A percentile compares a stretch with the other conserved stretches of the same genome.
Conservation (phyloP, 2,113 vertebrate species). For the Rhinolophus sinicus region DNA sequence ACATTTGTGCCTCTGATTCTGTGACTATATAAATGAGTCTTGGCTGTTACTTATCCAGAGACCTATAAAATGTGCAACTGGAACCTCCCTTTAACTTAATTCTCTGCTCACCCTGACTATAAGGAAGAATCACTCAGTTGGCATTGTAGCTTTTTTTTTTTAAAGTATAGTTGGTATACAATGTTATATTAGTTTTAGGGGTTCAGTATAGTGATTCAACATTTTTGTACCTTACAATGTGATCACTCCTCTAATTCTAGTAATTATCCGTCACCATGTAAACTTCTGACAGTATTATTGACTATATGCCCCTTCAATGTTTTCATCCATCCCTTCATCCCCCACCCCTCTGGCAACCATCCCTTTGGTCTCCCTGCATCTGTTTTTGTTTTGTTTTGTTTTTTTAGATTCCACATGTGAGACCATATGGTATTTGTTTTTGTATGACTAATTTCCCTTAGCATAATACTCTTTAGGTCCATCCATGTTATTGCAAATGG, state of each 20-base stretch:
- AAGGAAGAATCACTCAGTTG: background rate
- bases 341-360: background rate
- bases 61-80: background rate
- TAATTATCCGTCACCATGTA: background rate
- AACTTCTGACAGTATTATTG: background rate
- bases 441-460: background rate
- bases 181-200: background rate
- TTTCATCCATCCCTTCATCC: background rate
- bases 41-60: constrained; percentile 23
- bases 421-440: background rate
- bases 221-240: background rate
- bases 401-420: background rate
- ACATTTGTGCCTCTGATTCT: background rate
- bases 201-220: background rate
- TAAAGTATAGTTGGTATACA: background rate
- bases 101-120: background rate
- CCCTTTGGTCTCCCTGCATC: background rate
- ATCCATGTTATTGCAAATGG: too few relatives aligned
- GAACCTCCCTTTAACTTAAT: background rate
- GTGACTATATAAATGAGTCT: background rate
- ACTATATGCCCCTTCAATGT: background rate
- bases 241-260: background rate
- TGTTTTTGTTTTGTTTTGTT: background rate
- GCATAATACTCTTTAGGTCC: background rate
- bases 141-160: background rate